A percentile compares a stretch with the other conserved stretches of the same genome.
Evolutionary conservation across 1,140 invertebrate species (phyloP).

Genomic region (Achroia grisella): DNA sequence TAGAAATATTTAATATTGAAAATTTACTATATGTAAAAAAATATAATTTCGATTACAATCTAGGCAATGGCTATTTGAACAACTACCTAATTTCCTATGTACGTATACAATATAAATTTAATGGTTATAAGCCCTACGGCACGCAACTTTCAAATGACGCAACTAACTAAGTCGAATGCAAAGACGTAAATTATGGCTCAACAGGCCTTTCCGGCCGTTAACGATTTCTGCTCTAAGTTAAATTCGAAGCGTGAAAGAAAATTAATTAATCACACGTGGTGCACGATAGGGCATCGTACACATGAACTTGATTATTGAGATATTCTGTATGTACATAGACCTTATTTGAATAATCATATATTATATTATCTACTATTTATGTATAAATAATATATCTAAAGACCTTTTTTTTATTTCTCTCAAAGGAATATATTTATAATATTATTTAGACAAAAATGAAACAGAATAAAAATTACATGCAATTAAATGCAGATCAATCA

Average conservation of each 20-base stretch:
- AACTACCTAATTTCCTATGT: slow-evolving; percentile 63
- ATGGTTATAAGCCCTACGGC: slow-evolving; percentile 56
- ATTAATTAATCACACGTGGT: slow-evolving; percentile 66
- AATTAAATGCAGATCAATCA: too few species aligned
- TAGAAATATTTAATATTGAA: too few species aligned
- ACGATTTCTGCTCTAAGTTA: slow-evolving; percentile 61
- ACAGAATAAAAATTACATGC: too few species aligned
- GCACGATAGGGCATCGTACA: slow-evolving; percentile 4
- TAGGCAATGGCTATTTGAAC: slow-evolving; percentile 50
- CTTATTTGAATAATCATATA: too few species aligned
- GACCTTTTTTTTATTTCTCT: too few species aligned
- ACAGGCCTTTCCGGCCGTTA: slow-evolving; percentile 63
- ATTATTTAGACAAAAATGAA: too few species aligned
- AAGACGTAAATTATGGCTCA: slow-evolving; percentile 60
- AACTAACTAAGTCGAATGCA: slow-evolving; percentile 44
- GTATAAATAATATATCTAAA: too few species aligned
- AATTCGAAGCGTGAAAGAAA: slow-evolving; percentile 67
- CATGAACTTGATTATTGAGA: slow-evolving; percentile 1
- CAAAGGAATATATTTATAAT: too few species aligned
- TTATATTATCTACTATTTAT: too few species aligned
- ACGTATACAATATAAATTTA: slow-evolving; percentile 63
- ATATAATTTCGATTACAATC: slow-evolving; percentile 41
- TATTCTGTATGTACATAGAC: too few species aligned
- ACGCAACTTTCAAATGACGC: slow-evolving; percentile 65
- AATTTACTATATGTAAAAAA: slow-evolving; percentile 10